phyloP scores from a whole-genome alignment of 2,113 vertebrate species.

The Cisticola juncidis region DNA sequence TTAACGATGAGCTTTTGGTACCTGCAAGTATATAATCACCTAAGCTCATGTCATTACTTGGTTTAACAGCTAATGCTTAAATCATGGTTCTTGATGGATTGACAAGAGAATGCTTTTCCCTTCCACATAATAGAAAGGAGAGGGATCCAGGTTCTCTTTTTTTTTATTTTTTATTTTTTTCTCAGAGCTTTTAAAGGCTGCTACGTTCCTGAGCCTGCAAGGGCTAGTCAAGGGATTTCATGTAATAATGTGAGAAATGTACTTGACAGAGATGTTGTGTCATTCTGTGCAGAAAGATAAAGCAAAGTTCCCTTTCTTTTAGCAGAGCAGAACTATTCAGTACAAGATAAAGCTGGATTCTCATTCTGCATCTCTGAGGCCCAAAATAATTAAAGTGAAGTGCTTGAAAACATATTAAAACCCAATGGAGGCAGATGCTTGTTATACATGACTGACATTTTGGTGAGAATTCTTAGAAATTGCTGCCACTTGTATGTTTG shows the following conservation, averaged over 20 bases:
- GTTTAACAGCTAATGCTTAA: conserved; percentile 35
- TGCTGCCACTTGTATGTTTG: background rate
- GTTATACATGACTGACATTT: background rate
- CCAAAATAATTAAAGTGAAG: background rate
- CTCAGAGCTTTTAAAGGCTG: background rate
- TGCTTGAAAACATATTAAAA: background rate
- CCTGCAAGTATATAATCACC: conserved; percentile 19
- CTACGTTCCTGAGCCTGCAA: conserved; percentile 21
- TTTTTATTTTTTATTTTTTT: background rate
- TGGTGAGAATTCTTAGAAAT: background rate
- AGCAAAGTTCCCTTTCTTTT: background rate
- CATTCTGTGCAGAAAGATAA: conserved; percentile 4
- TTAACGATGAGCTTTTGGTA: background rate
- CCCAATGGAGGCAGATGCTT: background rate
- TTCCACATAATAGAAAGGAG: background rate
- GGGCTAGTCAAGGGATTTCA: conserved; percentile 14
- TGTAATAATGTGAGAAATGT: background rate
- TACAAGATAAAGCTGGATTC: background rate
- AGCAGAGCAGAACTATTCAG: background rate
- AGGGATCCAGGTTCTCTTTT: background rate
- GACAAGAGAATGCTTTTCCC: conserved; percentile 19
- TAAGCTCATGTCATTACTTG: conserved; percentile 6
- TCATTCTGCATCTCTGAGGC: background rate
- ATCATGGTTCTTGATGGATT: conserved; percentile 21
- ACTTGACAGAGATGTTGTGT: background rate